Evolutionary conservation across 2,888 invertebrate species (phyloP).

Genomic region (Anarsia innoxiella): DNA sequence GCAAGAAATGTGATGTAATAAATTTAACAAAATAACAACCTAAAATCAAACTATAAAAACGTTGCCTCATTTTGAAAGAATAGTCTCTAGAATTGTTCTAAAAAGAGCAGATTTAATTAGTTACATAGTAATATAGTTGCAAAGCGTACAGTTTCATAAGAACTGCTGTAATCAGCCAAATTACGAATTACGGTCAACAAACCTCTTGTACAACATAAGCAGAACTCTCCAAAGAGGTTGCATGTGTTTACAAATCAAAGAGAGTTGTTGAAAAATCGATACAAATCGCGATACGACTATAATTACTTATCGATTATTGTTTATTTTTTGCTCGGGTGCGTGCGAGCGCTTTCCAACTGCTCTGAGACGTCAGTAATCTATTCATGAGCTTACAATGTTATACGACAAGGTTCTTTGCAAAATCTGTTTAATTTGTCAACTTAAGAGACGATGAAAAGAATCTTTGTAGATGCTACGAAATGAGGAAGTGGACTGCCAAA

Average conservation of each 20-base stretch:
- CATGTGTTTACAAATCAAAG: constrained; percentile 9
- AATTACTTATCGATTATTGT: constrained; percentile 29
- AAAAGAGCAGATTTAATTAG: not conserved
- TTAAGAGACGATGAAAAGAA: too few species aligned
- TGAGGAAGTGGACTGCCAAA: too few species aligned
- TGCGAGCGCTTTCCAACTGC: constrained; percentile 23
- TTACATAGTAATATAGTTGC: constrained; percentile 1
- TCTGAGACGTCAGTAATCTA: constrained; percentile 1
- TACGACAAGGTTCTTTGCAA: too few species aligned
- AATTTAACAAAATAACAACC: not conserved
- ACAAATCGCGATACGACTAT: constrained; percentile 27
- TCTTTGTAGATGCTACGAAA: too few species aligned
- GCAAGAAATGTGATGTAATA: not conserved
- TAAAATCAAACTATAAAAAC: too few species aligned
- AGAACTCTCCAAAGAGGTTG: not conserved
- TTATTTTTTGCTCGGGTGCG: constrained; percentile 23
- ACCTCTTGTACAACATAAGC: constrained; percentile 1
- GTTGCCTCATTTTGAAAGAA: not conserved
- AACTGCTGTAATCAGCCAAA: constrained; percentile 5
- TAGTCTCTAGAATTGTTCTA: not conserved
- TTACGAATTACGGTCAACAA: constrained; percentile 3
- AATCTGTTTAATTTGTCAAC: too few species aligned
- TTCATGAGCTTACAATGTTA: constrained; percentile 1
- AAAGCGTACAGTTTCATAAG: constrained; percentile 5
- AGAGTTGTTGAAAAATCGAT: constrained; percentile 17